Evolutionary conservation across 2,113 vertebrate species (phyloP).

Genomic region (Herpetotheres cachinnans): DNA sequence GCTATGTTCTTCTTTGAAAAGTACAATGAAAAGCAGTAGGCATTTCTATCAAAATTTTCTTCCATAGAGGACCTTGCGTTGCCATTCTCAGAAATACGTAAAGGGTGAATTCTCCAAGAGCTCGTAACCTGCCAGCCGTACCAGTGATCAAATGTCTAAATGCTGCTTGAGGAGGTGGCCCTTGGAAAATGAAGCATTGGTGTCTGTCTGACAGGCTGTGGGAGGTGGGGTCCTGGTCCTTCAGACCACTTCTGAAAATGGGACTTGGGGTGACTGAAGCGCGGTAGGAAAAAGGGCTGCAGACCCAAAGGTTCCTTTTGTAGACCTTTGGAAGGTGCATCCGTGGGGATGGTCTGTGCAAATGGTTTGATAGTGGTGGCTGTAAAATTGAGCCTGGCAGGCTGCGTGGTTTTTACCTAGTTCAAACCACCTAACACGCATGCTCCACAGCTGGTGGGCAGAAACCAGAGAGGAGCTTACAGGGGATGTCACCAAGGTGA

Average conservation of each 20-base stretch:
- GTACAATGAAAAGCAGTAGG: neutral
- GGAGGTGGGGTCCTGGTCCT: neutral
- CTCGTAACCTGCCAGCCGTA: neutral
- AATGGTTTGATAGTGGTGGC: neutral
- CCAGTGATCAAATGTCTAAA: neutral
- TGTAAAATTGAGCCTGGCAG: neutral
- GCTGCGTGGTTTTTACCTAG: neutral
- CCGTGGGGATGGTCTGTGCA: neutral
- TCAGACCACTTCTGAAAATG: neutral
- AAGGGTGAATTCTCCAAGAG: neutral
- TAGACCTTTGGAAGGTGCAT: neutral
- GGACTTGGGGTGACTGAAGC: neutral
- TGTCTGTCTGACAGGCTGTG: neutral
- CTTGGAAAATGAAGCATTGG: neutral
- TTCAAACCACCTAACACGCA: fast-evolving
- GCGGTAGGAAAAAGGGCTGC: neutral
- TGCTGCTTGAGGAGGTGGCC: neutral
- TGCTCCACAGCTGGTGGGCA: neutral
- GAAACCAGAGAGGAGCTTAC: neutral
- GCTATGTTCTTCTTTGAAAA: neutral
- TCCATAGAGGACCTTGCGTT: neutral
- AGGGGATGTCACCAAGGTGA: neutral
- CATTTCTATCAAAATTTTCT: neutral
- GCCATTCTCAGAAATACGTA: neutral
- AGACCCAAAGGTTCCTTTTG: neutral